Conservation (phyloP, 2,888 invertebrate genomes). For the Eueremaeus valkanovi region DNA sequence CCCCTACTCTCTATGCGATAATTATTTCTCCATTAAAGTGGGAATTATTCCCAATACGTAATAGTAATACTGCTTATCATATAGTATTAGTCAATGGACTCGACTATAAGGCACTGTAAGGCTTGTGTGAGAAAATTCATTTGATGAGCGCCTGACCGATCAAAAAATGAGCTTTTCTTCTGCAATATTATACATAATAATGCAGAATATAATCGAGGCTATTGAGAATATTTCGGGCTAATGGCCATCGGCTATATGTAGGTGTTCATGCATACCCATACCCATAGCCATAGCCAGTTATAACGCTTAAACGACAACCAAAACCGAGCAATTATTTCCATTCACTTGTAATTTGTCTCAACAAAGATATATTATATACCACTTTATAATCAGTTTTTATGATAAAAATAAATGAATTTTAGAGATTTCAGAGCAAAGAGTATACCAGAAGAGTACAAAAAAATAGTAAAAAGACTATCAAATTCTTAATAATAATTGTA, state of each 20-base stretch:
- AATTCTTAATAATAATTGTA: slow-evolving; percentile 19
- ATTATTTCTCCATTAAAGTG: slow-evolving; percentile 37
- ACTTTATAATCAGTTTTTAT: slow-evolving; percentile 4
- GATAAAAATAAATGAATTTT: slow-evolving; percentile 27
- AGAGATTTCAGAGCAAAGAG: neutral
- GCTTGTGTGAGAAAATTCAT: slow-evolving; percentile 33
- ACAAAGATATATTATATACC: neutral
- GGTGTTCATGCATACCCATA: slow-evolving; percentile 34
- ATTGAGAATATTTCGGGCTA: slow-evolving; percentile 11
- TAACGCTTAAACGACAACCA: slow-evolving; percentile 35
- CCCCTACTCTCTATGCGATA: slow-evolving; percentile 21
- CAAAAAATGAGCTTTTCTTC: slow-evolving; percentile 20
- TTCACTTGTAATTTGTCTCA: slow-evolving; percentile 31
- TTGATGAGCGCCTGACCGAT: slow-evolving; percentile 36
- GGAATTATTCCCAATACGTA: slow-evolving; percentile 37
- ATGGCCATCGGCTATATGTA: slow-evolving; percentile 34
- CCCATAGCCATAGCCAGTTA: neutral
- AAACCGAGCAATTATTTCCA: slow-evolving; percentile 34
- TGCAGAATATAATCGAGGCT: slow-evolving; percentile 7
- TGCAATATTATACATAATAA: neutral
- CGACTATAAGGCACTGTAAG: neutral
- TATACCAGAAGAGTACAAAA: too few relatives aligned
- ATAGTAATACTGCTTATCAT: slow-evolving; percentile 3
- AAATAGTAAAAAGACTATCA: neutral
- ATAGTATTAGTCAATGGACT: neutral